Conservation (phyloP, 2,113 vertebrate species). For the Seriola dumerili region DNA sequence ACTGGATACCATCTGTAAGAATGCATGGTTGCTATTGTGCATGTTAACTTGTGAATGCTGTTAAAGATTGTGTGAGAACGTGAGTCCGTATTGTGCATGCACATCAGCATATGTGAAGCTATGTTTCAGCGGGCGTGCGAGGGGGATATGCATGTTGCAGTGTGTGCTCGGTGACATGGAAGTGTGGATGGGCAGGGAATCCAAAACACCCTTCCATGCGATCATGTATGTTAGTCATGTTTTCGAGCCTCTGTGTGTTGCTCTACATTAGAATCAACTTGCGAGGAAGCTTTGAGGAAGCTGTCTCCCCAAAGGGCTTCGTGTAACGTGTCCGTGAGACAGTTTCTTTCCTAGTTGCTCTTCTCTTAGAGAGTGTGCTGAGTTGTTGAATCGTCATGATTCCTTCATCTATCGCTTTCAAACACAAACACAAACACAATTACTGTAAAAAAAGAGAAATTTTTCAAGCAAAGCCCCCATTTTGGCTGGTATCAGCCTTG, state of each 20-base stretch:
- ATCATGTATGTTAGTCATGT: slow-evolving; percentile 51
- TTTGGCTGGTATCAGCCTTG: no score
- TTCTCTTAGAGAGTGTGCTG: background rate
- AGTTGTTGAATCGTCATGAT: background rate
- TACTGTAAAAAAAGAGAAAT: background rate
- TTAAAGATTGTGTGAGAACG: slow-evolving; percentile 15
- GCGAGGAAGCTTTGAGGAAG: background rate
- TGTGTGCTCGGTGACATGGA: slow-evolving; percentile 5
- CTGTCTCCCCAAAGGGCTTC: background rate
- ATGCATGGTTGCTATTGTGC: slow-evolving; percentile 10
- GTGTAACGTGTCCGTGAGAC: background rate
- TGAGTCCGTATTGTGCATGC: background rate
- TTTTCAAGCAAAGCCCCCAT: background rate
- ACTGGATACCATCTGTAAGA: slow-evolving; percentile 21
- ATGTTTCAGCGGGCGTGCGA: slow-evolving; percentile 4
- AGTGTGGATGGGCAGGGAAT: slow-evolving; percentile 21
- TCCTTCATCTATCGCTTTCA: background rate
- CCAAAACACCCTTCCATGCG: slow-evolving; percentile 8
- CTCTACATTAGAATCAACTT: slow-evolving; percentile 15
- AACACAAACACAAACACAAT: background rate
- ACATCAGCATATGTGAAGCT: background rate
- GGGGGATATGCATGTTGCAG: background rate
- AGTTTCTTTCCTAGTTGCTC: background rate
- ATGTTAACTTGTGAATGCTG: background rate
- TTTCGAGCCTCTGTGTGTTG: slow-evolving; percentile 23